Conservation (phyloP, 23 tunicate species). For the Diplosoma virens region DNA sequence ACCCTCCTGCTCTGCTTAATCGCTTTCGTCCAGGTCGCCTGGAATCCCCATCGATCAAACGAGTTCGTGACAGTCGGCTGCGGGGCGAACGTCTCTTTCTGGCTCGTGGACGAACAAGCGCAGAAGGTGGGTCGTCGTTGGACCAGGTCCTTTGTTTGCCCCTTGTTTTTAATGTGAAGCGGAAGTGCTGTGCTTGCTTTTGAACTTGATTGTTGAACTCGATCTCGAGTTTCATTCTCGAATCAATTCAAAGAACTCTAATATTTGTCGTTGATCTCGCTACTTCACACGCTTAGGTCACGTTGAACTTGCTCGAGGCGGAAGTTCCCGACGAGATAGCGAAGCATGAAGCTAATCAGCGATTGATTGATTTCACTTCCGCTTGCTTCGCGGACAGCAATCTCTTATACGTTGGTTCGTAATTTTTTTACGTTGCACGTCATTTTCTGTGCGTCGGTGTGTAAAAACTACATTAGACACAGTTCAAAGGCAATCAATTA, state of each 20-base stretch:
- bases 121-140: no score
- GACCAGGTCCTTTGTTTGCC: no score
- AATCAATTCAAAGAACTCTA: no score
- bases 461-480: no score
- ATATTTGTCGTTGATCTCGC: no score
- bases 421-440: no score
- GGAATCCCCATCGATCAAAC: constrained; percentile 74
- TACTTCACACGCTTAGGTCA: constrained; percentile 43
- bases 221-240: no score
- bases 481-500: no score
- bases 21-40: constrained; percentile 34
- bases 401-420: constrained; percentile 66
- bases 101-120: constrained; percentile 70
- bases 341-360: constrained; percentile 21
- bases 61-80: constrained; percentile 82
- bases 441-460: no score
- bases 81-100: constrained; percentile 46
- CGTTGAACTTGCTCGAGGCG: constrained; percentile 55
- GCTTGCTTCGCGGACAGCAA: constrained; percentile 55
- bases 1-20: background rate
- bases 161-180: no score
- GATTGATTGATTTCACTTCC: constrained; percentile 59
- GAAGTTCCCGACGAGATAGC: constrained; percentile 42
- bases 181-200: no score
- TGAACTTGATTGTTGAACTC: no score